Conservation (phyloP, 2,888 invertebrate genomes). For the Drosophila anomalipes region DNA sequence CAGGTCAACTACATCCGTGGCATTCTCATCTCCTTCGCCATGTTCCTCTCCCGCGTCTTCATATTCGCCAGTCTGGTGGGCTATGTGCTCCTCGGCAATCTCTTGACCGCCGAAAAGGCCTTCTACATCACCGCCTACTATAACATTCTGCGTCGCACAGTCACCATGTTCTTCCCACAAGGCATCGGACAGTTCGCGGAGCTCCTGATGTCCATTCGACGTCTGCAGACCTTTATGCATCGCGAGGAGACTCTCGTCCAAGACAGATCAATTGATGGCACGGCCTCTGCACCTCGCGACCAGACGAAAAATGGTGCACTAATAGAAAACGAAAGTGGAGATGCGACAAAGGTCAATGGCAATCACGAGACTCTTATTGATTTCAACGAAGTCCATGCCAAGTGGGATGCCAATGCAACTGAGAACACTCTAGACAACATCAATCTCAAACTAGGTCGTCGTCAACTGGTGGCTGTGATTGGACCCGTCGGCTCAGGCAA, state of each 20-base stretch:
- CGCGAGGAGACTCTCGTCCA: slow-evolving; percentile 87
- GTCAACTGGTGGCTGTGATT: slow-evolving; percentile 89
- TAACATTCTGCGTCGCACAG: slow-evolving; percentile 92
- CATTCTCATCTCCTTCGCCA: slow-evolving; percentile 91
- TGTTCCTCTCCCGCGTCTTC: slow-evolving; percentile 95
- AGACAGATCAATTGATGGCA: slow-evolving; percentile 66
- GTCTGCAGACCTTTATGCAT: slow-evolving; percentile 87
- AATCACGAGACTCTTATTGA: slow-evolving; percentile 84
- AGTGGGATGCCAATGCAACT: slow-evolving; percentile 87
- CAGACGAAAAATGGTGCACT: slow-evolving; percentile 50
- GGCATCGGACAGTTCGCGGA: slow-evolving; percentile 89
- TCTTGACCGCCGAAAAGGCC: slow-evolving; percentile 93
- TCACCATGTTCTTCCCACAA: slow-evolving; percentile 94
- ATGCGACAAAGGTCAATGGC: slow-evolving; percentile 27
- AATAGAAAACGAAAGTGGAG: slow-evolving; percentile 33
- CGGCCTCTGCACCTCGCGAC: slow-evolving; percentile 7
- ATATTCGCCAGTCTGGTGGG: slow-evolving; percentile 93
- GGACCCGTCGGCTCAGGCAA: slow-evolving; percentile 91
- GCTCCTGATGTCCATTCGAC: slow-evolving; percentile 87
- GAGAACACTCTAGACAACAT: slow-evolving; percentile 89
- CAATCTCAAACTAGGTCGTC: slow-evolving; percentile 88
- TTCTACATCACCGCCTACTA: slow-evolving; percentile 96
- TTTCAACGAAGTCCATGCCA: slow-evolving; percentile 88
- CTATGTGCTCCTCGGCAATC: slow-evolving; percentile 89
- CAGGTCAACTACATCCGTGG: slow-evolving; percentile 91